Evolutionary conservation across 2,888 invertebrate species (phyloP).

Genomic region (Hydropsyche betteni): DNA sequence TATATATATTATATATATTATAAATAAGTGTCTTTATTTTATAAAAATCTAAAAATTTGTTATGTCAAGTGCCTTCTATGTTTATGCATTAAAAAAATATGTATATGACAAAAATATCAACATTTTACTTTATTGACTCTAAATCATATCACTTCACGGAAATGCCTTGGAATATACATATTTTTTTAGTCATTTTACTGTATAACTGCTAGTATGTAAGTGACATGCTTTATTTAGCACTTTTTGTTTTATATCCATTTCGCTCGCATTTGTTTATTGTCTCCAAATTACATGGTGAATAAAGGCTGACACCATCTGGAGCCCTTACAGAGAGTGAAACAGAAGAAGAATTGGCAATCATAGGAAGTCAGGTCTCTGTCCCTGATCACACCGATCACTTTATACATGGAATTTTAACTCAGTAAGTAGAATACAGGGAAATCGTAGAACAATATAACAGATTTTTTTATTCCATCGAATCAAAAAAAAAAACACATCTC

Average conservation of each 20-base stretch:
- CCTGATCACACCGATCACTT: conserved; percentile 66
- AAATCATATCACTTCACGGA: not conserved
- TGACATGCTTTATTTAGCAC: conserved; percentile 34
- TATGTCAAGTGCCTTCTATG: conserved; percentile 13
- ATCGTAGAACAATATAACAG: not conserved
- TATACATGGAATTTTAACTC: conserved; percentile 58
- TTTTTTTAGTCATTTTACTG: conserved; percentile 7
- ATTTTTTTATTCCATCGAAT: not conserved
- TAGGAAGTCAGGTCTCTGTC: conserved; percentile 58
- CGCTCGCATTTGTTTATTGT: conserved; percentile 53
- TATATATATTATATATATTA: too few species aligned
- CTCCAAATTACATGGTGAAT: conserved; percentile 50
- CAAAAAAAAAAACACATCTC: conserved; percentile 16
- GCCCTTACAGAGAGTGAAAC: conserved; percentile 80
- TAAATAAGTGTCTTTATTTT: not conserved
- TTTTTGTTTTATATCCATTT: conserved; percentile 34
- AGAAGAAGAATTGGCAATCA: conserved; percentile 71
- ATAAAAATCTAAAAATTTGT: conserved; percentile 2
- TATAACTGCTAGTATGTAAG: not conserved
- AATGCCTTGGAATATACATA: not conserved
- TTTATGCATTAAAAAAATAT: conserved; percentile 12
- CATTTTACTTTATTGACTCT: not conserved
- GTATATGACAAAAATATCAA: not conserved
- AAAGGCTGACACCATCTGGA: conserved; percentile 62
- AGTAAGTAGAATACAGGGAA: conserved; percentile 52